phyloP scores from a whole-genome alignment of 2,797 vertebrate genomes.

The Arremon aurantiirostris region DNA sequence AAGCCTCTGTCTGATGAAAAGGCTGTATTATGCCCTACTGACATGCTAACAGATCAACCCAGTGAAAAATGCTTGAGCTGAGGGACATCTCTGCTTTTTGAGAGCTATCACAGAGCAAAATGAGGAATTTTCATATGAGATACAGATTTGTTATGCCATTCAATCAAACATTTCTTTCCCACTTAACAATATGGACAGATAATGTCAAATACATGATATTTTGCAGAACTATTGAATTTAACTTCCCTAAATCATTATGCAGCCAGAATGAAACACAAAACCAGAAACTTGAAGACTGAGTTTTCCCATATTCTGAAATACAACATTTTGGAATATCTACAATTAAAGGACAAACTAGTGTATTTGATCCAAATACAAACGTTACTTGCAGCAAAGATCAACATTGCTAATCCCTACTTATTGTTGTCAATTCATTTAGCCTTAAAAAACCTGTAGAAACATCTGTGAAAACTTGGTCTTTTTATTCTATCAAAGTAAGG shows the following conservation, averaged over 20 bases:
- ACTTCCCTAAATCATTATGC: not conserved
- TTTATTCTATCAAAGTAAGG: not conserved
- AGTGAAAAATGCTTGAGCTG: not conserved
- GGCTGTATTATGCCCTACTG: not conserved
- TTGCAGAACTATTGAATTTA: not conserved
- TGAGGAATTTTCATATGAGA: not conserved
- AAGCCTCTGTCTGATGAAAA: not conserved
- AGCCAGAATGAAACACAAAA: not conserved
- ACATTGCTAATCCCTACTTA: not conserved
- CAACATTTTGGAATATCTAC: not conserved
- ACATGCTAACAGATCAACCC: not conserved
- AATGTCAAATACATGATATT: not conserved
- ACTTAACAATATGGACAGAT: not conserved
- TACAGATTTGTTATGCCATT: not conserved
- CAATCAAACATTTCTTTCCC: conserved; percentile 9
- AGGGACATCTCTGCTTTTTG: not conserved
- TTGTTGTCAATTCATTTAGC: not conserved
- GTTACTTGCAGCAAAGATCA: not conserved
- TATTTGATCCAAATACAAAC: not conserved
- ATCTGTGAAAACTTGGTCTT: not conserved
- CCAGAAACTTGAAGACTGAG: not conserved
- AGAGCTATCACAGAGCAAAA: not conserved
- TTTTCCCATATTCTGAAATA: not conserved
- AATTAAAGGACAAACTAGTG: not conserved
- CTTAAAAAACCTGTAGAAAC: not conserved